Evolutionary conservation across 2,113 vertebrate genomes (phyloP).

Genomic region (Tachycineta bicolor): DNA sequence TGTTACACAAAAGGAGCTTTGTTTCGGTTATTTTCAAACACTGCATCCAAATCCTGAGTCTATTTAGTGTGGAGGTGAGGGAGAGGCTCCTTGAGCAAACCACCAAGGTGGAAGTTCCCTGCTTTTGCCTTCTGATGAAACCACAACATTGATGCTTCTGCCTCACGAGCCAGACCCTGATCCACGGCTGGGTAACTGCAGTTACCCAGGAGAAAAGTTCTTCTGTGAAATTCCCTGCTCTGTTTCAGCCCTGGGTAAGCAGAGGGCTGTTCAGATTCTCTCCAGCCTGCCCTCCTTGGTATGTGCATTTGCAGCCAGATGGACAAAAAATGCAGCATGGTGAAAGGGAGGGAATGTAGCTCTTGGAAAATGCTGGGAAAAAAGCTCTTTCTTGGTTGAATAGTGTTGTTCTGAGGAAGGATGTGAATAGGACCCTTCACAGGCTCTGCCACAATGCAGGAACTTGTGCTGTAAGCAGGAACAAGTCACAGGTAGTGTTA

Average conservation of each 20-base stretch:
- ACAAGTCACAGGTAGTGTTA: neutral
- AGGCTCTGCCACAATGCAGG: rapidly evolving
- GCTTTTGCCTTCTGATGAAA: neutral
- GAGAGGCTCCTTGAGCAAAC: neutral
- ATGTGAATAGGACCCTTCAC: neutral
- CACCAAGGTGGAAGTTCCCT: neutral
- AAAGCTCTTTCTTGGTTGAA: neutral
- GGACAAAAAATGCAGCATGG: neutral
- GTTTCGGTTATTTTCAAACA: conserved; percentile 10
- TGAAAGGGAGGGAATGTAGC: neutral
- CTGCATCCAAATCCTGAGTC: neutral
- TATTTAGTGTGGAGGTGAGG: neutral
- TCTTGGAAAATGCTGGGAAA: conserved; percentile 13
- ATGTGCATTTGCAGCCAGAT: conserved; percentile 34
- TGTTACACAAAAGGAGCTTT: conserved; percentile 20
- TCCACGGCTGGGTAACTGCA: neutral
- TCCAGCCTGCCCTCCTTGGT: conserved; percentile 1
- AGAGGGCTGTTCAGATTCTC: neutral
- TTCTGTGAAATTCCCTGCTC: neutral
- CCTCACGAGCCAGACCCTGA: neutral
- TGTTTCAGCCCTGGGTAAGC: neutral
- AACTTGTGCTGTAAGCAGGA: neutral
- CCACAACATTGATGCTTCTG: neutral
- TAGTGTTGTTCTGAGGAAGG: neutral
- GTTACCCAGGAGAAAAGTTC: neutral